Evolutionary conservation across 53 echinoderm and acorn worm species (phyloP), one percentile per base, ranked within the genome.

Genomic region (Astropecten irregularis): DNA sequence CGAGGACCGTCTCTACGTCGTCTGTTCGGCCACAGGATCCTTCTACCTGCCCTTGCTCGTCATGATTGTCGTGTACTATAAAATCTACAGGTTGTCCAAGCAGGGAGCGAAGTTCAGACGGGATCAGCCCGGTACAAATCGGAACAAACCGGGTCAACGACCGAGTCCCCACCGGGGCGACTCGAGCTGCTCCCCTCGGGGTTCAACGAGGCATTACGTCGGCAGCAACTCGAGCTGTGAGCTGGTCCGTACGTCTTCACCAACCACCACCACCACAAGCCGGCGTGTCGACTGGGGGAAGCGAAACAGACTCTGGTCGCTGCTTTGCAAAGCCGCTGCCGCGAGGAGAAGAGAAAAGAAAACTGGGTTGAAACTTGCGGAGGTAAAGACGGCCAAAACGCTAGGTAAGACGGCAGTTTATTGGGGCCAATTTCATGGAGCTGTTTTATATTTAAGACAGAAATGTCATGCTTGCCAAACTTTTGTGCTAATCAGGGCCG

Each of bases 401-500:
- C 56, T 93, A 8, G 93, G 93, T 93, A 82, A 93, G 93, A 71
- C 31, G n/a, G n/a, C n/a, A n/a, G n/a, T n/a, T n/a, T n/a, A n/a
- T n/a, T n/a, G n/a, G n/a, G n/a, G n/a, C n/a, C n/a, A n/a, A n/a
- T n/a, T n/a, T n/a, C n/a, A n/a, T n/a, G n/a, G n/a, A n/a, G n/a
- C n/a, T n/a, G n/a, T n/a, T n/a, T n/a, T n/a, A n/a, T n/a, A n/a
- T n/a, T n/a, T n/a, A n/a, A n/a, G n/a, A n/a, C n/a, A n/a, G n/a
- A n/a, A n/a, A n/a, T n/a, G n/a, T n/a, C n/a, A n/a, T n/a, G n/a
- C n/a, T n/a, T n/a, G n/a, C n/a, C n/a, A n/a, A n/a, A n/a, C n/a
- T n/a, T n/a, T n/a, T n/a, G n/a, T n/a, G n/a, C n/a, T n/a, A n/a
- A n/a, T n/a, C n/a, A n/a, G n/a, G n/a, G n/a, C n/a, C n/a, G n/a